Evolutionary conservation across 2,113 vertebrate species (phyloP).

Genomic region (Esox niger): DNA sequence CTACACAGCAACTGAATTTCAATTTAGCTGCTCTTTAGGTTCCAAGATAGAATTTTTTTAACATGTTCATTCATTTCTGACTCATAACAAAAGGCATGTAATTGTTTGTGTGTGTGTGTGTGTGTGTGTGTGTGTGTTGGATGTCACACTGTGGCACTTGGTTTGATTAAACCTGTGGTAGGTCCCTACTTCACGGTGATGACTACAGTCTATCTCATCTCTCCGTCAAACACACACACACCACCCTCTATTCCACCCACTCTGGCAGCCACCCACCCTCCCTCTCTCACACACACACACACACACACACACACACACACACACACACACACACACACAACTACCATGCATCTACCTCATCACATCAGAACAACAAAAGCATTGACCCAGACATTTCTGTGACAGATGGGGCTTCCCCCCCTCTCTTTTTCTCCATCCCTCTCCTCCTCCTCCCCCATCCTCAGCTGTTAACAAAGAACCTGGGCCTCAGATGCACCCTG

Average conservation of each 20-base stretch:
- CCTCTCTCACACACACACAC: too few species aligned
- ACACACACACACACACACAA: too few species aligned
- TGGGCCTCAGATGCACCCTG: constrained; percentile 5
- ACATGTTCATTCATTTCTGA: too few species aligned
- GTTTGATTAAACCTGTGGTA: constrained; percentile 62
- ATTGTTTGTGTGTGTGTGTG: too few species aligned
- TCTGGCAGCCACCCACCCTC: too few species aligned
- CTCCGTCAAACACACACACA: too few species aligned
- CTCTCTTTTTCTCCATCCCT: background rate
- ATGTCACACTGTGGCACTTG: constrained; percentile 49
- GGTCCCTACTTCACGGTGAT: constrained; percentile 33
- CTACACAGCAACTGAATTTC: too few species aligned
- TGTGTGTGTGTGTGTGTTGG: background rate
- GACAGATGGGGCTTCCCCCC: constrained; percentile 54
- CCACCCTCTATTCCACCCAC: too few species aligned
- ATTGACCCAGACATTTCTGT: constrained; percentile 46
- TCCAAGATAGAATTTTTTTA: too few species aligned
- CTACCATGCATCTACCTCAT: constrained; percentile 54
- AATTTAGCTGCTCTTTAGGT: too few species aligned
- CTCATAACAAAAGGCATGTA: too few species aligned
- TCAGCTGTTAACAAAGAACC: background rate
- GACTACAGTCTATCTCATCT: constrained; percentile 42
- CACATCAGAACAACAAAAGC: constrained; percentile 62
- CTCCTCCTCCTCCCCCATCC: constrained; percentile 4
- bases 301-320: too few species aligned